These are phyloP conservation scores for Coregonus ussuriensis DNA, from an alignment of 2,797 vertebrate genomes.

Conservation along the genomic window DNA sequence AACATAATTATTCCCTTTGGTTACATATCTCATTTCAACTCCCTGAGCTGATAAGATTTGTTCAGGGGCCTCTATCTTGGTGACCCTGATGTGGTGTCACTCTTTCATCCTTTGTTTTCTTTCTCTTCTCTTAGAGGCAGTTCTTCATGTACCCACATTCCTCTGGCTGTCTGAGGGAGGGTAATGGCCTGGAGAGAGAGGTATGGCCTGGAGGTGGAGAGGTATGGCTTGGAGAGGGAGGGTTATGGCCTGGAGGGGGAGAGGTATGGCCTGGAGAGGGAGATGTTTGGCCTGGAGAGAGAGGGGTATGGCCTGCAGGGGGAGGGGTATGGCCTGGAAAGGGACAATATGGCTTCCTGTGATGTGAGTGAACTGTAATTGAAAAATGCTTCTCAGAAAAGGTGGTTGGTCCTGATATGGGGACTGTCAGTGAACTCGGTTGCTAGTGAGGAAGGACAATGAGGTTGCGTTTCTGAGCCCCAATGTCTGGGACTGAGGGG, in stretches of 20 bases:
- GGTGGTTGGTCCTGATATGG: slow-evolving; percentile 48
- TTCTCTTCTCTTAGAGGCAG: slow-evolving; percentile 26
- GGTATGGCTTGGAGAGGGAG: not conserved
- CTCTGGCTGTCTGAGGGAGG: slow-evolving; percentile 9
- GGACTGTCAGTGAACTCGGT: slow-evolving; percentile 45
- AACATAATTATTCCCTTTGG: slow-evolving; percentile 64
- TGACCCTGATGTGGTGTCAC: slow-evolving; percentile 29
- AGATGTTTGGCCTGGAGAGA: too few species aligned
- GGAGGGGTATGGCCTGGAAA: not conserved
- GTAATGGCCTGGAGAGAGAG: not conserved
- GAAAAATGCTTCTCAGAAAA: slow-evolving; percentile 53
- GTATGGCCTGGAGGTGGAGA: not conserved
- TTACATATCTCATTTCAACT: slow-evolving; percentile 51
- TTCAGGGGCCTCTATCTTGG: slow-evolving; percentile 34
- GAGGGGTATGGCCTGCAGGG: too few species aligned
- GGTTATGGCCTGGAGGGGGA: too few species aligned
- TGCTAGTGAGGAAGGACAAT: slow-evolving; percentile 40
- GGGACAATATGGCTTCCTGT: not conserved
- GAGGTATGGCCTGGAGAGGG: too few species aligned
- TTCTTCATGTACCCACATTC: slow-evolving; percentile 19
- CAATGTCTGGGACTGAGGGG: slow-evolving; percentile 17
- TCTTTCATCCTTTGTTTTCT: slow-evolving; percentile 32
- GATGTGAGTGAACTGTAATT: slow-evolving; percentile 60
- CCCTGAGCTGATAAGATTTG: slow-evolving; percentile 48
- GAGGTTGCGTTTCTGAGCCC: slow-evolving; percentile 39